These are phyloP conservation scores for Batillaria attramentaria DNA, from an alignment of 1,140 invertebrate species.

Conservation along the genomic window DNA sequence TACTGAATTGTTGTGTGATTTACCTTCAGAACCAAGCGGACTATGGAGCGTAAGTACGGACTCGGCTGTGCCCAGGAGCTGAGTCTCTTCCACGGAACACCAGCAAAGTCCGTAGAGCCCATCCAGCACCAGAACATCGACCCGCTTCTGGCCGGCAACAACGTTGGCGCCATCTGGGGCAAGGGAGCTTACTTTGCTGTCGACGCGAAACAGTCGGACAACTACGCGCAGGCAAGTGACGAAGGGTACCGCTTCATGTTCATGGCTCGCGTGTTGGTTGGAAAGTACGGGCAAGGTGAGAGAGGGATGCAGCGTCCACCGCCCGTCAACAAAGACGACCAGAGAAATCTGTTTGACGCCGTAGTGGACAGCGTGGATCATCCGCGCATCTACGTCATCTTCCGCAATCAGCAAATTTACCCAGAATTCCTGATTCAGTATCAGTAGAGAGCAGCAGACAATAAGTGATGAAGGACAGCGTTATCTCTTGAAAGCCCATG, in stretches of 20 bases:
- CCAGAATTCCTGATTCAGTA: slow-evolving; percentile 58
- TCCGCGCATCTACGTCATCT: slow-evolving; percentile 53
- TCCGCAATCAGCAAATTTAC: slow-evolving; percentile 51
- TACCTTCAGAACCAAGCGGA: slow-evolving; percentile 41
- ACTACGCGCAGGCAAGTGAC: slow-evolving; percentile 38
- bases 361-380: slow-evolving; percentile 46
- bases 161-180: slow-evolving; percentile 44
- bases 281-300: slow-evolving; percentile 29
- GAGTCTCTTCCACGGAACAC: slow-evolving; percentile 48
- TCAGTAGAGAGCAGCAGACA: background rate
- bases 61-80: slow-evolving; percentile 41
- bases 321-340: background rate
- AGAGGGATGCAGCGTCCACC: slow-evolving; percentile 33
- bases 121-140: slow-evolving; percentile 48
- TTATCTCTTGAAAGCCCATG: background rate
- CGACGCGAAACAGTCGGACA: slow-evolving; percentile 45
- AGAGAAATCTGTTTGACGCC: slow-evolving; percentile 41
- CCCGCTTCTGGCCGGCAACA: slow-evolving; percentile 34
- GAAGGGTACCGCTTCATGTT: slow-evolving; percentile 43
- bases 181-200: slow-evolving; percentile 50
- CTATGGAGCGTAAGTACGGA: slow-evolving; percentile 36
- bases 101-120: slow-evolving; percentile 23
- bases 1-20: slow-evolving; percentile 10
- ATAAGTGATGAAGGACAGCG: background rate
- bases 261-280: slow-evolving; percentile 39